phyloP scores from a whole-genome alignment of 2,797 vertebrate species.

The Malurus leucopterus region DNA sequence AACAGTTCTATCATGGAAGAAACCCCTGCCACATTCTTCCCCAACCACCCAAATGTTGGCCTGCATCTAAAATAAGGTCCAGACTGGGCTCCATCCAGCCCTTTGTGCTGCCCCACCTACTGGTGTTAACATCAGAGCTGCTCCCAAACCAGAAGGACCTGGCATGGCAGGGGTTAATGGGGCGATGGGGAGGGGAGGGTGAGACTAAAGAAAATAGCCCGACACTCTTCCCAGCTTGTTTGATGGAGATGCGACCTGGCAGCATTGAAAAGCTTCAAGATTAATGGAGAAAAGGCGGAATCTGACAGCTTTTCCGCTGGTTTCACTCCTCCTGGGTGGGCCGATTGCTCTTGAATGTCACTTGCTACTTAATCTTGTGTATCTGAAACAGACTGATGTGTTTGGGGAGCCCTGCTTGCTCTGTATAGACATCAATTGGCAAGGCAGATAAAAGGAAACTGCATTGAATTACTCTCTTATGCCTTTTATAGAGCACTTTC shows the following conservation, averaged over 20 bases:
- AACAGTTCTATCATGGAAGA: background rate
- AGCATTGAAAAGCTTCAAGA: slow-evolving; percentile 93
- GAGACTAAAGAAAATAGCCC: slow-evolving; percentile 67
- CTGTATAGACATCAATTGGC: slow-evolving; percentile 82
- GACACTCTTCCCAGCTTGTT: slow-evolving; percentile 79
- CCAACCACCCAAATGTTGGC: background rate
- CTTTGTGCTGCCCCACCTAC: background rate
- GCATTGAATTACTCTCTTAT: slow-evolving; percentile 75
- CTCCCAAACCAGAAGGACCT: slow-evolving; percentile 1
- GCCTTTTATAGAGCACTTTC: slow-evolving; percentile 75
- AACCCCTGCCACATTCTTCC: background rate
- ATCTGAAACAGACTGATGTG: slow-evolving; percentile 91
- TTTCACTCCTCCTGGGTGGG: slow-evolving; percentile 95
- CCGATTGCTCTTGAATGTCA: slow-evolving; percentile 98
- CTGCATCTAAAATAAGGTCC: background rate
- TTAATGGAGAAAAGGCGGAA: slow-evolving; percentile 93
- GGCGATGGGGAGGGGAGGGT: slow-evolving; percentile 63
- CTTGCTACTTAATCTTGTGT: slow-evolving; percentile 99
- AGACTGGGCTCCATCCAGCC: background rate
- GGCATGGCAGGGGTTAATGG: slow-evolving; percentile 80
- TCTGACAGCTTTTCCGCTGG: slow-evolving; percentile 95
- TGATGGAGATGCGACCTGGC: slow-evolving; percentile 96
- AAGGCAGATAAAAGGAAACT: slow-evolving; percentile 80
- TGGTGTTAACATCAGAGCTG: background rate
- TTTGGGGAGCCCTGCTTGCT: slow-evolving; percentile 79